Base-by-base conservation (phyloP, 2,113 vertebrate genomes). In the Dromas ardeola region DNA sequence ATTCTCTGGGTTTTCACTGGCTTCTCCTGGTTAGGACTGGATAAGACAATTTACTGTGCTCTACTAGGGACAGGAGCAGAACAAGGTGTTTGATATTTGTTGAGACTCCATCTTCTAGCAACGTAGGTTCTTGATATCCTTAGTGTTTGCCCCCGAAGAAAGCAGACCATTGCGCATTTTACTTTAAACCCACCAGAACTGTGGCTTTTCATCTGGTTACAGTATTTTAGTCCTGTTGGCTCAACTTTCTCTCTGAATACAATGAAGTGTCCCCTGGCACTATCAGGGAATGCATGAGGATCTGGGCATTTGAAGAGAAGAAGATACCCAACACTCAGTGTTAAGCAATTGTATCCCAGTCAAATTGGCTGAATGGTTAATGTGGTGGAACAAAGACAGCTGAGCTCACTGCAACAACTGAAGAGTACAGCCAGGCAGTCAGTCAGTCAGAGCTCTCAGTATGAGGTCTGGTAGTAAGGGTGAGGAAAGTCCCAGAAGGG, bases 101-200 rank as follows among this genome's bases (percentile, higher is more conserved):
- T 61, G 21, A 67, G 22, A 45, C 8, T 79, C 4, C 52, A 55
- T 49, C 43, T 81, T 81, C 22, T 14, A 69, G 8, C 62, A 72
- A 9, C 22, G 22, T 5, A 81, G 21, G 36, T n/a, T 74, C 36
- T 45, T 62, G 45, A 50, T 25, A 49, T 13, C 38, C 34, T 30
- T 11, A 7, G 11, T 22, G 9, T 56, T 38, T 81, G 8, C 10
- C 18, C 26, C 38, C 0, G 0, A 58, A 63, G 29, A 90, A 66
- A 36, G 26, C 12, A 69, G 16, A 40, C 9, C 34, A 34, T 10
- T 21, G 16, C 13, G 32, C 49, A 32, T 38, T 65, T 76, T 82
- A 13, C 12, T 79, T 76, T 91, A 38, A 80, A 65, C 18, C 9
- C 14, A 8, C 3, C 3, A 4, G 45, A 90, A 83, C 4, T 50